phyloP scores from a whole-genome alignment of 92 coral and sea anemone genomes.

The Plumapathes pennacea region DNA sequence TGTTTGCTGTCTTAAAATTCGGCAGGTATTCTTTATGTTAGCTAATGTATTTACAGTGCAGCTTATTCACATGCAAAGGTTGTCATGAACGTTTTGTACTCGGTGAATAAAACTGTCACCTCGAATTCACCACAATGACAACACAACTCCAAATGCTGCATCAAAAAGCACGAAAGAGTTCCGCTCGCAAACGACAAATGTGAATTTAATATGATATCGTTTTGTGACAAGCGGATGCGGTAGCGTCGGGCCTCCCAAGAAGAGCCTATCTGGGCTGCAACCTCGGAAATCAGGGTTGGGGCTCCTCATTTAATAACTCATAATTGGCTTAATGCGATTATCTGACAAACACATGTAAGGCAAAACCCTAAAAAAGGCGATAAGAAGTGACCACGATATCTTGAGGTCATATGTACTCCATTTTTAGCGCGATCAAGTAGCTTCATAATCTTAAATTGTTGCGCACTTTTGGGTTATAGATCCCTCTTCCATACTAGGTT shows the following conservation, averaged over 20 bases:
- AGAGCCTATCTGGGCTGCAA: neutral
- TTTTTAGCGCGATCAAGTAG: too few species aligned
- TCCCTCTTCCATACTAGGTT: too few species aligned
- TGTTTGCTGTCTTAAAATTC: slow-evolving; percentile 45
- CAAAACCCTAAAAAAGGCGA: too few species aligned
- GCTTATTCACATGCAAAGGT: slow-evolving; percentile 62
- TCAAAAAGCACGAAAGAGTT: slow-evolving; percentile 60
- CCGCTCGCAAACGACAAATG: slow-evolving; percentile 84
- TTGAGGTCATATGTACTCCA: too few species aligned
- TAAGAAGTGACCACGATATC: too few species aligned
- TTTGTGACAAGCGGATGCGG: slow-evolving; percentile 1
- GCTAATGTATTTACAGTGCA: slow-evolving; percentile 81
- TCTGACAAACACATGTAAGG: slow-evolving; percentile 59
- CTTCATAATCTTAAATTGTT: too few species aligned
- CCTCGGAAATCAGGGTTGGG: neutral
- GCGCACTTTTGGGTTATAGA: too few species aligned
- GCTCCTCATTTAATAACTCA: slow-evolving; percentile 27
- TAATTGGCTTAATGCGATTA: slow-evolving; percentile 81
- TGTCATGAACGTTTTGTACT: slow-evolving; percentile 75
- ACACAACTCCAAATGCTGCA: slow-evolving; percentile 53
- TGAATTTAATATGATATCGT: slow-evolving; percentile 66
- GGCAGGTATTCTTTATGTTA: slow-evolving; percentile 56
- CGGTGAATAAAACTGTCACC: slow-evolving; percentile 71
- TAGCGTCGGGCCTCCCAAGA: neutral
- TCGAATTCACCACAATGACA: slow-evolving; percentile 53